A percentile compares a stretch with the other conserved stretches of the same genome.
Evolutionary conservation across 2,888 invertebrate species (phyloP).

Genomic region (Eilema griseolum): DNA sequence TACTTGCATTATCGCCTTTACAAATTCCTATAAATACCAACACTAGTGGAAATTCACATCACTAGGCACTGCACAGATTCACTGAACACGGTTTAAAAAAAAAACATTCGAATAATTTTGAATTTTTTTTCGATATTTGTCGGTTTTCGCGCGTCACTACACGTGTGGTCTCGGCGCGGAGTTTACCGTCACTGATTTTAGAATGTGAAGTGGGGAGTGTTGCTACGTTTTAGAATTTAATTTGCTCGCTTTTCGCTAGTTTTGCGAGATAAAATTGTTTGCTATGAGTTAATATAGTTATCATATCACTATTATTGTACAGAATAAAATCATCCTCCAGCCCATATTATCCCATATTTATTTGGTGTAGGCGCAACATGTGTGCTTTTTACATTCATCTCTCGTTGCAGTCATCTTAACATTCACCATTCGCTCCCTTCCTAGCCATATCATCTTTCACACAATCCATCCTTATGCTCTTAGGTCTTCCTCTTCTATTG

Average conservation of each 20-base stretch:
- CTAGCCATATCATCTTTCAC: too few species aligned
- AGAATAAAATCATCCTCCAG: too few species aligned
- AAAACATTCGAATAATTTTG: slow-evolving; percentile 20
- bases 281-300: neutral
- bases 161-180: slow-evolving; percentile 53
- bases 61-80: slow-evolving; percentile 34
- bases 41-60: slow-evolving; percentile 27
- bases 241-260: slow-evolving; percentile 7
- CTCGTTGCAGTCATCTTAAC: too few species aligned
- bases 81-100: slow-evolving; percentile 37
- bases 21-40: slow-evolving; percentile 16
- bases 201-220: slow-evolving; percentile 29
- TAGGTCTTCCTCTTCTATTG: too few species aligned
- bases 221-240: slow-evolving; percentile 39
- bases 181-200: slow-evolving; percentile 55
- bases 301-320: neutral
- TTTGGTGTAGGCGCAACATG: too few species aligned
- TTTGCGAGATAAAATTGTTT: slow-evolving; percentile 9
- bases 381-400: too few species aligned
- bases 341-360: too few species aligned
- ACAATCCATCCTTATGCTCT: too few species aligned
- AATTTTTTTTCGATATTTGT: slow-evolving; percentile 20
- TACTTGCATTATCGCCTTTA: slow-evolving; percentile 46
- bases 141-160: slow-evolving; percentile 23
- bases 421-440: too few species aligned